A percentile compares a stretch with the other conserved stretches of the same genome.
Conservation (phyloP, 1,140 invertebrate genomes). For the Dinoponera quadriceps region DNA sequence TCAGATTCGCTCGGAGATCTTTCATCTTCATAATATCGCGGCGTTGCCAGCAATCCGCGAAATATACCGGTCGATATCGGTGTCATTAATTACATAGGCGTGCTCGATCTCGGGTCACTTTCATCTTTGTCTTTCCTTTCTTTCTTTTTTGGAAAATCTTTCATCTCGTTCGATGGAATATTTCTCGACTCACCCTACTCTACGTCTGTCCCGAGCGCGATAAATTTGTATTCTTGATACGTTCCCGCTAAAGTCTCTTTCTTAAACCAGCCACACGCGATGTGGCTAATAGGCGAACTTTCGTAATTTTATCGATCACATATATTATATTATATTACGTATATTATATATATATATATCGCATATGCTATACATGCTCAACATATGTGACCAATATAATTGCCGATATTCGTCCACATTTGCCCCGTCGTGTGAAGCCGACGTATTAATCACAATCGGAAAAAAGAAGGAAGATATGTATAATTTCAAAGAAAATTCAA, state of each 20-base stretch:
- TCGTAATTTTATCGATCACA: too few relatives aligned
- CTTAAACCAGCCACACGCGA: too few relatives aligned
- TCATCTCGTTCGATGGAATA: background rate
- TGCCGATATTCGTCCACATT: too few relatives aligned
- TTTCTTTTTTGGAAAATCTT: background rate
- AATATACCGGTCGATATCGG: background rate
- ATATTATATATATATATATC: too few relatives aligned
- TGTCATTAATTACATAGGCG: background rate
- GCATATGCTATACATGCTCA: too few relatives aligned
- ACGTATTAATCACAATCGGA: too few relatives aligned
- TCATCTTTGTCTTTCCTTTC: background rate
- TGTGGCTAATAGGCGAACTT: too few relatives aligned
- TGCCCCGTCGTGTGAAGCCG: too few relatives aligned
- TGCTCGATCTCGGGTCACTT: background rate
- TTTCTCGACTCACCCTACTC: background rate
- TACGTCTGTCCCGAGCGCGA: constrained; percentile 59
- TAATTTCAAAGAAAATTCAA: background rate
- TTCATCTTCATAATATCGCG: background rate
- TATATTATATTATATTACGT: too few relatives aligned
- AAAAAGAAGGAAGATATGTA: background rate
- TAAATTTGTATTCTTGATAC: constrained; percentile 69
- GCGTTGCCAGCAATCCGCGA: background rate
- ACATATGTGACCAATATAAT: too few relatives aligned
- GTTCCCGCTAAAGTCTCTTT: constrained; percentile 88
- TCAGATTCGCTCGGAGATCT: background rate